Percentiles rank a stretch among this genome's conserved stretches.
phyloP scores from a whole-genome alignment of 2,797 vertebrate genomes.

The Thamnophis elegans region DNA sequence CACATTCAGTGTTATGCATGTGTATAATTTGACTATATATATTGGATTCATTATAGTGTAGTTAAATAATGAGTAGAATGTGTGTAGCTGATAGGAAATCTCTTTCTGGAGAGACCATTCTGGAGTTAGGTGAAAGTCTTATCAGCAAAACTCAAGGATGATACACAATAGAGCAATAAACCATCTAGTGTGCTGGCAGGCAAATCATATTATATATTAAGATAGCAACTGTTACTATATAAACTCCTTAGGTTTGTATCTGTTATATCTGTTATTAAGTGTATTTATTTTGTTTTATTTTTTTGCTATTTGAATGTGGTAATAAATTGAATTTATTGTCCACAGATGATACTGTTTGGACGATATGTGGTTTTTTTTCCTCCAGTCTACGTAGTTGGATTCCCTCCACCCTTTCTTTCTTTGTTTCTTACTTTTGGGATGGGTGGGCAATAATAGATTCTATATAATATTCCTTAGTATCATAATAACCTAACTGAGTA shows the following conservation, averaged over 20 bases:
- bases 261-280: background rate
- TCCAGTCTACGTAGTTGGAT: background rate
- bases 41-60: background rate
- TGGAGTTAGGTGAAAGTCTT: constrained; percentile 8
- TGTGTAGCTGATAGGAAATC: background rate
- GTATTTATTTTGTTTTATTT: background rate
- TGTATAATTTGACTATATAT: background rate
- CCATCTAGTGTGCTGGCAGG: constrained; percentile 39
- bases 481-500: background rate
- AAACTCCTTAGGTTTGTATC: constrained; percentile 6
- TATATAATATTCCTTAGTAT: background rate
- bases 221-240: constrained; percentile 30
- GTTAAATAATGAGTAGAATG: background rate
- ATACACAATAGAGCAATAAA: constrained; percentile 41
- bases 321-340: background rate
- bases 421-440: background rate
- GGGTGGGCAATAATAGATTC: background rate
- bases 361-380: background rate
- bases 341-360: background rate
- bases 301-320: constrained; percentile 24
- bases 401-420: background rate
- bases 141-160: constrained; percentile 40
- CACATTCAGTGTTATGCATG: background rate
- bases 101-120: background rate
- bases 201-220: constrained; percentile 29